Base-by-base conservation (phyloP, 92 coral and sea anemone species). In the Siderastrea radians region DNA sequence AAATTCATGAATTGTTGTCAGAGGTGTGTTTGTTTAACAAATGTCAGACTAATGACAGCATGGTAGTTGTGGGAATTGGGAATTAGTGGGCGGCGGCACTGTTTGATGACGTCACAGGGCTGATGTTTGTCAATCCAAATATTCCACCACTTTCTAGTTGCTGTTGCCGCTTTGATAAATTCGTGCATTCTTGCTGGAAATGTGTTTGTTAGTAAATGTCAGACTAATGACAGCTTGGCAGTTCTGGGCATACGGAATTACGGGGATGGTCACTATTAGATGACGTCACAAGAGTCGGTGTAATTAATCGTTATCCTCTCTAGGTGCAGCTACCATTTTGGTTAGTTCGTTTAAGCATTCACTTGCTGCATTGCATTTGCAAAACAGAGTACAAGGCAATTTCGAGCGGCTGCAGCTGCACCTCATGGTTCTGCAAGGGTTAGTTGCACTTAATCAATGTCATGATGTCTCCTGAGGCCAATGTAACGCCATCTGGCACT, bases 21-120 rank as follows among this genome's bases (percentile, higher is more conserved):
- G 72, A 84, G 72, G 72, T 65, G 72, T 84, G 68, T 69, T 64
- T 70, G 81, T 72, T 26, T 72, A 54, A 49, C 81, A 84, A 84
- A 54, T 72, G 54, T 76, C 89, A 65, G 64, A 61, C 73, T 85
- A 84, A 85, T 85, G 89, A 66, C 63, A 85, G 76, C 16, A 59
- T 26, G 38, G 38, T 26, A 26, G 38, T 26, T 26, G 38, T 26
- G 38, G 38, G 38, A 26, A 26, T 26, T 26, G 38, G 38, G 0
- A 26, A 26, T 26, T 26, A 26, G 38, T 26, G 38, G 38, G 38
- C 38, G 38, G 38, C 38, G 38, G 38, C 38, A 26, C 38, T 26
- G 38, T 26, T 26, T 26, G 38, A 26, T 26, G 38, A 26, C 38
- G 38, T 26, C 38, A 26, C 38, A 26, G 38, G 38, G 38, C 38